Percentiles rank a stretch among this genome's conserved stretches.
Evolutionary conservation across 2,888 invertebrate genomes (phyloP).

Genomic region (Sisyra nigra): DNA sequence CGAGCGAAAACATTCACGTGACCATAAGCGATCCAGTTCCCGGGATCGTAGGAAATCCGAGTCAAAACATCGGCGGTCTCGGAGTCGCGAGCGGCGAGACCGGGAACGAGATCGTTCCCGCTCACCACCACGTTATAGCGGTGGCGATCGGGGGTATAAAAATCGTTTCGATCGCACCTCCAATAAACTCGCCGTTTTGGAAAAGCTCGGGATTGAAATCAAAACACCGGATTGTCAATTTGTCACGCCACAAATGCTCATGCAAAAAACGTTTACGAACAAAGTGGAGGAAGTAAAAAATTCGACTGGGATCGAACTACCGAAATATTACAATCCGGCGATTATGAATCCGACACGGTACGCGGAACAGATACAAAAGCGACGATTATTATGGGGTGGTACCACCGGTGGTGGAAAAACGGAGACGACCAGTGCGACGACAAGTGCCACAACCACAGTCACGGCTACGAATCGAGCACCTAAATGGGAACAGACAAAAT

Average conservation of each 20-base stretch:
- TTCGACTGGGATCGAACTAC: constrained; percentile 33
- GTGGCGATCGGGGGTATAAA: constrained; percentile 21
- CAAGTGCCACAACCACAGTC: constrained; percentile 21
- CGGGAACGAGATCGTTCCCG: constrained; percentile 17
- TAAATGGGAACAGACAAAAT: constrained; percentile 68
- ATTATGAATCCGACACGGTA: constrained; percentile 64
- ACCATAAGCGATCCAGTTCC: background rate
- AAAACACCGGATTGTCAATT: constrained; percentile 35
- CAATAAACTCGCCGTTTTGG: constrained; percentile 28
- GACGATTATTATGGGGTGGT: constrained; percentile 81
- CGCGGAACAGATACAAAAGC: constrained; percentile 78
- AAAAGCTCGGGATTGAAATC: constrained; percentile 34
- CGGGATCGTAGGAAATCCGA: constrained; percentile 2
- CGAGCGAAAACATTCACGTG: background rate
- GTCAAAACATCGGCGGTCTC: constrained; percentile 8
- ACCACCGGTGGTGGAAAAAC: constrained; percentile 32
- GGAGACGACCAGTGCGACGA: constrained; percentile 12
- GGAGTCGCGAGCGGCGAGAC: constrained; percentile 17
- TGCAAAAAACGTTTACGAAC: constrained; percentile 31
- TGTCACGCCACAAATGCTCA: constrained; percentile 37
- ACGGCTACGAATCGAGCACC: constrained; percentile 27
- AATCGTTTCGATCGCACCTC: constrained; percentile 28
- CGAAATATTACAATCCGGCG: constrained; percentile 59
- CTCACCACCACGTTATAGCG: constrained; percentile 20
- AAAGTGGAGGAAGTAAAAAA: constrained; percentile 21